phyloP scores from a whole-genome alignment of 2,888 invertebrate genomes.

The Leucoptera coffeella region DNA sequence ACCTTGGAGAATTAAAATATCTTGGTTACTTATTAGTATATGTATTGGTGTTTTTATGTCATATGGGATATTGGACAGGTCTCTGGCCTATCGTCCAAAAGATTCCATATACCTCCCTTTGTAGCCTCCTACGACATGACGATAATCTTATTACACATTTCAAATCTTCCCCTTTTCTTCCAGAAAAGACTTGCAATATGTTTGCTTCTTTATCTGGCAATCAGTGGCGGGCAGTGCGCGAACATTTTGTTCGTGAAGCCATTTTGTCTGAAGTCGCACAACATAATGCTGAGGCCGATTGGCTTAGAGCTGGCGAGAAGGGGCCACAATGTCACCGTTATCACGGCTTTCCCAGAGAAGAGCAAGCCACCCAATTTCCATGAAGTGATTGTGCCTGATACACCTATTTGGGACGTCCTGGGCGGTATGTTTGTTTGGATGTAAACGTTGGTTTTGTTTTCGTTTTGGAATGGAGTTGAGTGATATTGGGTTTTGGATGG shows the following conservation, averaged over 20 bases:
- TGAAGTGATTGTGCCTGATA: constrained; percentile 23
- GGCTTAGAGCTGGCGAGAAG: constrained; percentile 39
- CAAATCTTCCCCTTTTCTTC: background rate
- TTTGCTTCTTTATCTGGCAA: constrained; percentile 1
- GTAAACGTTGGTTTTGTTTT: no score
- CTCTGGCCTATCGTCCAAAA: no score
- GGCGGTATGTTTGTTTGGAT: no score
- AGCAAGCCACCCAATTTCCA: constrained; percentile 26
- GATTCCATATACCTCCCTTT: no score
- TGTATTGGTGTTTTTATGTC: no score
- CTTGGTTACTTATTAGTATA: no score
- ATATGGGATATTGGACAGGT: no score
- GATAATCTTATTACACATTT: no score
- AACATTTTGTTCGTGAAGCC: constrained; percentile 41
- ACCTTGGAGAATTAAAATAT: no score
- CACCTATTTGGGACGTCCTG: constrained; percentile 29
- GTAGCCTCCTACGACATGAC: no score
- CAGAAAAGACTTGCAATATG: background rate
- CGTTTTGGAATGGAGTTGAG: no score
- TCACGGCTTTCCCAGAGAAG: constrained; percentile 24
- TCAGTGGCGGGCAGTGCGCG: constrained; percentile 12
- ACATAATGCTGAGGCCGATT: constrained; percentile 31
- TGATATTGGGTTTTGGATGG: no score
- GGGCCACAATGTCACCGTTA: constrained; percentile 47
- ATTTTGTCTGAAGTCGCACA: constrained; percentile 41